Conservation (phyloP, 2,113 vertebrate genomes). For the Telmatochromis brachygnathus region DNA sequence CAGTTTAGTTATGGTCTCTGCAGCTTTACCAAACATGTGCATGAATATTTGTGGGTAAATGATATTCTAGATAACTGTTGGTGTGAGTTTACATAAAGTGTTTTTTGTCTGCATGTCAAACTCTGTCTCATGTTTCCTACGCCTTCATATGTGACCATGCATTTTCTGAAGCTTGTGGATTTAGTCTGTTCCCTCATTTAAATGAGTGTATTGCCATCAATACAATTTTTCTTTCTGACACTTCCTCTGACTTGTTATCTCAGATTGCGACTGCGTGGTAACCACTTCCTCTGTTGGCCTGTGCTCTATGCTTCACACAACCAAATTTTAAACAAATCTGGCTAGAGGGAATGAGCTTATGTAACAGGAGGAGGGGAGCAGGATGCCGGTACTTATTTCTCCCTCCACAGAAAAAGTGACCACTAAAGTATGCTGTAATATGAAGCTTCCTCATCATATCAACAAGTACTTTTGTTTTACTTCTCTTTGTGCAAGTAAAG, state of each 20-base stretch:
- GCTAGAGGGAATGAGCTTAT: constrained; percentile 53
- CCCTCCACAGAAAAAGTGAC: not conserved
- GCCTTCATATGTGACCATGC: not conserved
- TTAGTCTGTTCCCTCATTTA: not conserved
- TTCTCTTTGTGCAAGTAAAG: not conserved
- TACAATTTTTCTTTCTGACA: constrained; percentile 7
- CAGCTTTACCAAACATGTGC: not conserved
- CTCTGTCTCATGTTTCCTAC: not conserved
- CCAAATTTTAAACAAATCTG: constrained; percentile 71
- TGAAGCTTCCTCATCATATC: not conserved
- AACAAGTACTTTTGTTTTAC: constrained; percentile 13
- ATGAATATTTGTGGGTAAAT: not conserved
- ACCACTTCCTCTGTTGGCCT: constrained; percentile 50
- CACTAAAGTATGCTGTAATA: not conserved
- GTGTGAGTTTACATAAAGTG: not conserved
- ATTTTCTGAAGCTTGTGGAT: not conserved
- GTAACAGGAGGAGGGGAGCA: constrained; percentile 48
- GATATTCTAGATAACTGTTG: not conserved
- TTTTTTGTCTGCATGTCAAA: not conserved
- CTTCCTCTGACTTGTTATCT: constrained; percentile 41
- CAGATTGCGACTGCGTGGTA: constrained; percentile 3
- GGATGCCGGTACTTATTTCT: constrained; percentile 18
- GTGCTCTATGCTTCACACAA: constrained; percentile 45
- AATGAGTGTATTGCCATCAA: not conserved
- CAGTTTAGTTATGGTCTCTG: not conserved